These are phyloP conservation scores for Ichneumoninae sp. DNA, from an alignment of 2,888 invertebrate species.

Conservation along the genomic window DNA sequence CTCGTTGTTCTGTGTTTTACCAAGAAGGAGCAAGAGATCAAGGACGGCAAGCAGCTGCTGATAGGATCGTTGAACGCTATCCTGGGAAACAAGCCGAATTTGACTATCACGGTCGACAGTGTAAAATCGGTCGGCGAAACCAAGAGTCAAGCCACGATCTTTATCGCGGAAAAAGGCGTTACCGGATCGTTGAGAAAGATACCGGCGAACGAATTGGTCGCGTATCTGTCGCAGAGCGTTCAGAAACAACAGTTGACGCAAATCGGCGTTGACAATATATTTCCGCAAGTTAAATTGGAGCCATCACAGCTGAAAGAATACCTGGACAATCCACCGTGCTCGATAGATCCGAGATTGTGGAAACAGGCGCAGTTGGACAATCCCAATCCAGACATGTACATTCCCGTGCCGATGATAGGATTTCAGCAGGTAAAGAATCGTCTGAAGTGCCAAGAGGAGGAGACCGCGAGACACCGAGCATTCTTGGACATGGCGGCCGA, in stretches of 20 bases:
- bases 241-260: slow-evolving; percentile 90
- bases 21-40: slow-evolving; percentile 92
- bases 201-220: slow-evolving; percentile 89
- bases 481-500: slow-evolving; percentile 92
- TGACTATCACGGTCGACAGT: slow-evolving; percentile 91
- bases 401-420: slow-evolving; percentile 97
- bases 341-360: slow-evolving; percentile 97
- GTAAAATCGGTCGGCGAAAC: slow-evolving; percentile 92
- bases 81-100: slow-evolving; percentile 93
- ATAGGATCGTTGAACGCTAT: slow-evolving; percentile 89
- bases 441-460: slow-evolving; percentile 92
- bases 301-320: slow-evolving; percentile 94
- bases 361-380: slow-evolving; percentile 98
- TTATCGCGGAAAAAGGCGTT: slow-evolving; percentile 89
- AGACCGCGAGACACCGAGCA: slow-evolving; percentile 92
- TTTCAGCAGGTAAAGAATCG: slow-evolving; percentile 93
- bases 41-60: slow-evolving; percentile 83
- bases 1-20: slow-evolving; percentile 94
- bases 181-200: slow-evolving; percentile 89
- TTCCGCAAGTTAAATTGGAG: slow-evolving; percentile 91
- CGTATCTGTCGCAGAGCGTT: slow-evolving; percentile 89
- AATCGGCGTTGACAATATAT: slow-evolving; percentile 90
- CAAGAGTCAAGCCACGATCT: slow-evolving; percentile 90
- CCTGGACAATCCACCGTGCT: slow-evolving; percentile 94
- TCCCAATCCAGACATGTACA: slow-evolving; percentile 94